A percentile compares a stretch with the other conserved stretches of the same genome.
These are phyloP conservation scores for Taeniopygia guttata DNA, from an alignment of 2,797 vertebrate genomes.

Conservation along the genomic window DNA sequence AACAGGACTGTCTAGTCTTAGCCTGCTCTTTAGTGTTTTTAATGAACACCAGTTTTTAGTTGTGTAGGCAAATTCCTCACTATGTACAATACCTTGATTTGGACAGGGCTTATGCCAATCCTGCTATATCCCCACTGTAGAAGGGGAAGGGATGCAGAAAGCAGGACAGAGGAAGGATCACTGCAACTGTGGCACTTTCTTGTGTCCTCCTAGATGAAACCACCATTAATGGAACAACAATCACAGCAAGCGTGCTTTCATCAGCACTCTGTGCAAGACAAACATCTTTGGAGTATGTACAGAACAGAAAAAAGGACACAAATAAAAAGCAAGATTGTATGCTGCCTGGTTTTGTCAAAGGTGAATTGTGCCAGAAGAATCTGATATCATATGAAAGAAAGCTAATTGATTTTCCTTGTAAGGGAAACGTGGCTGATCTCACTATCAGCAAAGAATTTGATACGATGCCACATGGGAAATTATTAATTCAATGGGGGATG, in stretches of 20 bases:
- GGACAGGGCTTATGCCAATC: not conserved
- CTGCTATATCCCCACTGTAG: not conserved
- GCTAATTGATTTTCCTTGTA: constrained; percentile 41
- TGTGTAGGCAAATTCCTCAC: not conserved
- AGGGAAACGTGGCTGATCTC: constrained; percentile 2
- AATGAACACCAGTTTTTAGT: not conserved
- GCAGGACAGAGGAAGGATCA: not conserved
- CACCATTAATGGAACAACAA: fast-evolving
- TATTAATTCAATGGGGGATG: not conserved
- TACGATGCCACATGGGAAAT: constrained; percentile 30
- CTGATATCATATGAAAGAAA: constrained; percentile 45
- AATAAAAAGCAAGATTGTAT: not conserved
- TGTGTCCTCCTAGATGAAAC: not conserved
- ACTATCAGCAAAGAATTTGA: constrained; percentile 32
- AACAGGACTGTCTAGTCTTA: not conserved
- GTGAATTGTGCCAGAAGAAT: constrained; percentile 46
- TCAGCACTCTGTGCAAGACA: not conserved
- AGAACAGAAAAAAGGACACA: not conserved
- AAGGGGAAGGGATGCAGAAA: not conserved
- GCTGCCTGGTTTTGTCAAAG: constrained; percentile 15
- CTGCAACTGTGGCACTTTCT: fast-evolving
- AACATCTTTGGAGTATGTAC: not conserved
- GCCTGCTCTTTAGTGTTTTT: not conserved
- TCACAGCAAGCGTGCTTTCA: not conserved
- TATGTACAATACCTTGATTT: not conserved